These are phyloP conservation scores for Hydrozoanthus gracilis DNA, from an alignment of 92 coral and sea anemone genomes.

Conservation along the genomic window DNA sequence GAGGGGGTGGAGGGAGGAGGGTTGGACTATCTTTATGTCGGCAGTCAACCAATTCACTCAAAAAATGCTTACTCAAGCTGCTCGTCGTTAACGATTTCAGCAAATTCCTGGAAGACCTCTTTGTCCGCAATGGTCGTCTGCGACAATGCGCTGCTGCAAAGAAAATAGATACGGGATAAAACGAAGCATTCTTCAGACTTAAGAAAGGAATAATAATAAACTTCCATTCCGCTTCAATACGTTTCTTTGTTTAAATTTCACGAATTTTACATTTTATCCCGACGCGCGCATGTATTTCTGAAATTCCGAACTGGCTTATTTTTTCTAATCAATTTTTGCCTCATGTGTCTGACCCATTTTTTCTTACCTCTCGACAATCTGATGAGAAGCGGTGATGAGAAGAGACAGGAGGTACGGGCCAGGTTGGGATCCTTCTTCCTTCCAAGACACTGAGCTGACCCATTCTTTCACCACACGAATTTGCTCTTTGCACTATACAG, in stretches of 20 bases:
- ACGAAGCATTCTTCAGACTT: no score
- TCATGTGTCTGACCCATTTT: neutral
- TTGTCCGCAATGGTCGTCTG: slow-evolving; percentile 83
- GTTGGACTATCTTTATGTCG: neutral
- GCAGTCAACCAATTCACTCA: neutral
- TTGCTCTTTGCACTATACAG: slow-evolving; percentile 85
- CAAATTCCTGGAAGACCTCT: slow-evolving; percentile 87
- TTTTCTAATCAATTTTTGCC: no score
- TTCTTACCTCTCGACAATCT: slow-evolving; percentile 81
- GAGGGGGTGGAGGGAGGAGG: no score
- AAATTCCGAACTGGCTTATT: no score
- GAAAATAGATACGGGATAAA: neutral
- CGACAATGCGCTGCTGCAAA: slow-evolving; percentile 59
- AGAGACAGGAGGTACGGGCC: slow-evolving; percentile 81
- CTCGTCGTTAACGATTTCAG: slow-evolving; percentile 91
- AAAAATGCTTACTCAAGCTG: slow-evolving; percentile 78
- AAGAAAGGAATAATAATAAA: no score
- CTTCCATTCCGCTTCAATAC: no score
- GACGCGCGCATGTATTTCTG: neutral
- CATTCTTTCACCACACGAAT: slow-evolving; percentile 92
- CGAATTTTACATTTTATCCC: no score
- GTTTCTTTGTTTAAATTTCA: no score
- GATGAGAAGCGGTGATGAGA: slow-evolving; percentile 88
- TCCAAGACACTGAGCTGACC: slow-evolving; percentile 83
- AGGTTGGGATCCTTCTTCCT: slow-evolving; percentile 79